Evolutionary conservation across 1,140 invertebrate genomes (phyloP), one percentile per base, ranked within the genome.

Genomic region (Berghia stephanieae): DNA sequence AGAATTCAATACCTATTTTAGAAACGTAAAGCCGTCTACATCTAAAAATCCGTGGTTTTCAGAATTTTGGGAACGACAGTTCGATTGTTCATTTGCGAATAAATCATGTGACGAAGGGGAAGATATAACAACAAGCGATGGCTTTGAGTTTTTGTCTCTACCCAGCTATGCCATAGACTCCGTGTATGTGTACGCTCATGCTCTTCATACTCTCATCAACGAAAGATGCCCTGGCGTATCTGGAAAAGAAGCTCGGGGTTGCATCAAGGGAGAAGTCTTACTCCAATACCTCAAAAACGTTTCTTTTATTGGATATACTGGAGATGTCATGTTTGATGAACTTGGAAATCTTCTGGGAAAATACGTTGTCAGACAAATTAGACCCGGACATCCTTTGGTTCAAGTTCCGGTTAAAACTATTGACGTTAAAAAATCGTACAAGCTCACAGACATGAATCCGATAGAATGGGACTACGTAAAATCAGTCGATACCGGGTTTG

Each of bases 241-340:
- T 42, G 72, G 72, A 10, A 4, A 38, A 24, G 72, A 63, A 27
- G 72, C 72, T 4, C 21, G 52, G 36, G 72, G 36, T 2, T 75
- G 72, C 42, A 63, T 75, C 38, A 60, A 43, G 10, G 55, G 55
- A 42, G 55, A 60, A 13, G n/a, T 24, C 13, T 21, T 75, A n/a
- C 31, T 75, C n/a, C 38, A 8, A 1, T 75, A 63, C n/a, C 27
- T 75, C 1, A 60, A 44, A 36, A 63, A 55, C 92, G 93, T 44
- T 44, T 60, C 38, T 13, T 75, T 75, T 63, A 18, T 31, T 63
- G 72, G 72, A 31, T 75, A 60, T 42, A 49, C 52, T 40, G 72
- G 72, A 31, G n/a, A 10, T 8, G 27, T 75, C 6, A 16, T 13
- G 2, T 82, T 82, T 70, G 79, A 82, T 34, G 69, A 75, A 8